These are phyloP conservation scores for Theretra japonica DNA, from an alignment of 2,888 invertebrate species.

Conservation along the genomic window DNA sequence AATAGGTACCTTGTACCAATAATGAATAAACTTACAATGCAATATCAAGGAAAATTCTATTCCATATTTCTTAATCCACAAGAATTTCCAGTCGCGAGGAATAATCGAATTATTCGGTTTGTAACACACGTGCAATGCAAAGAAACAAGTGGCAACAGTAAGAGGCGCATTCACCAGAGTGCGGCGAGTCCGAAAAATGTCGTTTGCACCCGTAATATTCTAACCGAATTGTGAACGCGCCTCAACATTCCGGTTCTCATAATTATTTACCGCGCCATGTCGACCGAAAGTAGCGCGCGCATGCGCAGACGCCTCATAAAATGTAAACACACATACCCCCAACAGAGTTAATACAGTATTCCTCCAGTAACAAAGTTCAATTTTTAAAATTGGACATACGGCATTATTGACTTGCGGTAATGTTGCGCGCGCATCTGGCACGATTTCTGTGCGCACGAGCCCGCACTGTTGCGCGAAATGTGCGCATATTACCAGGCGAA, in stretches of 20 bases:
- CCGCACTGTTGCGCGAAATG: slow-evolving; percentile 82
- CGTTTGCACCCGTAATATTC: slow-evolving; percentile 2
- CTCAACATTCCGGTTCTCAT: not conserved
- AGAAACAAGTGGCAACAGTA: not conserved
- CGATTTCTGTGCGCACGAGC: slow-evolving; percentile 71
- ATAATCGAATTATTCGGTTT: too few species aligned
- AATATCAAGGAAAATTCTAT: too few species aligned
- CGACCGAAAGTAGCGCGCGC: slow-evolving; percentile 6
- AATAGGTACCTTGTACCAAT: too few species aligned
- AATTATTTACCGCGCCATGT: slow-evolving; percentile 1
- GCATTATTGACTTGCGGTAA: slow-evolving; percentile 34
- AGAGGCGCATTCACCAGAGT: not conserved
- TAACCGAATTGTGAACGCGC: not conserved
- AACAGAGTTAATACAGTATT: slow-evolving; percentile 13
- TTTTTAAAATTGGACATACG: slow-evolving; percentile 26
- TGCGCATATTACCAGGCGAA: slow-evolving; percentile 78
- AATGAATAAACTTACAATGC: too few species aligned
- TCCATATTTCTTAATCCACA: too few species aligned
- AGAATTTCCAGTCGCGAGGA: too few species aligned
- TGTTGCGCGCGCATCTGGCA: slow-evolving; percentile 70
- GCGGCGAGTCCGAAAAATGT: not conserved
- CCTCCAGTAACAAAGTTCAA: not conserved
- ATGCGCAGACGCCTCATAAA: slow-evolving; percentile 19
- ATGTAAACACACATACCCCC: not conserved
- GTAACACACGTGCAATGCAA: too few species aligned